Evolutionary conservation across 2,113 vertebrate species (phyloP), one percentile per base, ranked within the genome.

Genomic region (Clinocottus analis): DNA sequence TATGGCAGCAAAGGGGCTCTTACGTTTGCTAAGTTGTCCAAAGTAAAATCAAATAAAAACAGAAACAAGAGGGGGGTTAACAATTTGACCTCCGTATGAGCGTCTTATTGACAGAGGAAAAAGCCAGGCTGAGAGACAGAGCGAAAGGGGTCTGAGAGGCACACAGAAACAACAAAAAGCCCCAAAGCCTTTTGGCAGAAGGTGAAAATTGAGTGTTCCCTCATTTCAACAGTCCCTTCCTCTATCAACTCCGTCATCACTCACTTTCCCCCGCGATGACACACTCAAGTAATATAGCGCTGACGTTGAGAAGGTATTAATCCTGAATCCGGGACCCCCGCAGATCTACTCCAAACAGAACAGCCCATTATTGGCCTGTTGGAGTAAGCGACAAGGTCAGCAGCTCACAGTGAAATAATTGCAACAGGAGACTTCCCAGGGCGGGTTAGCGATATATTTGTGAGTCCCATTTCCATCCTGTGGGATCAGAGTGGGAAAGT

Each of bases 221-320:
- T 69, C 45, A 55, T 80, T 86, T 84, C 49, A 85, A 49, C 71
- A 66, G n/a, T 68, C 53, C 51, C 62, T 81, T 11, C 37, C 56
- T 75, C 31, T 49, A 33, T 75, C 63, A 61, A 49, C 67, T 79
- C 80, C 49, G 62, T 81, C 59, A 78, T 82, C 58, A 6, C 79
- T 59, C 75, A 77, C 62, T 75, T 78, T 77, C 65, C 65, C 65
- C n/a, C 7, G 45, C 64, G 83, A 80, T 85, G 71, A 83, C 83
- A 86, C 69, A 71, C 63, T 71, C 82, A 25, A 60, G 72, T 82
- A 49, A 89, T 92, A n/a, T 82, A 90, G 63, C 10, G 12, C 33
- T 59, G 66, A 87, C 73, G 51, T 43, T 72, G 85, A 89, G 88
- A 78, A 86, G 72, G 77, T 84, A 83, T 72, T 89, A 90, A 91